Base-by-base conservation (phyloP, 2,888 invertebrate species). In the Sarcophaga rosellei region DNA sequence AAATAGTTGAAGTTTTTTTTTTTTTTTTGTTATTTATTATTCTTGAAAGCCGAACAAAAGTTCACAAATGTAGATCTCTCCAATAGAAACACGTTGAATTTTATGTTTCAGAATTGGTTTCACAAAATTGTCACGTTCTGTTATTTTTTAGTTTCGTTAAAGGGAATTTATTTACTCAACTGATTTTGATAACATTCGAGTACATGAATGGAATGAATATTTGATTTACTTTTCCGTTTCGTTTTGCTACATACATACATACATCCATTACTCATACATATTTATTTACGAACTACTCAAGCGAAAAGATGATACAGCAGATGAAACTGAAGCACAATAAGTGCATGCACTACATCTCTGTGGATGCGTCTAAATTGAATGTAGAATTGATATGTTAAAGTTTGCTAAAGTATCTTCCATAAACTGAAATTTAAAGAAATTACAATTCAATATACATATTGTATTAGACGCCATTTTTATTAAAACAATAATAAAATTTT, bases 181-280 rank as follows among this genome's bases (percentile, higher is more conserved):
- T 91, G 91, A 91, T 91, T 91, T 92, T 92, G 91, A 91, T 92
- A 91, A 91, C 91, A 91, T 91, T 91, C 90, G 89, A 90, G 91
- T 90, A 90, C 91, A 91, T 91, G 91, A 88, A 89, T 88, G 87
- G 91, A 90, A 85, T 82, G 68, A 68, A 62, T 76, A 85, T 35
- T 63, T 63, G 11, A 15, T 15, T 35, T 63, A 63, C 61, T 10
- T 61, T 23, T 63, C 4, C 12, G 21, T 66, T n/a, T 20, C 17
- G 6, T 44, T 11, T 11, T 66, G 44, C 45, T 53, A 53, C 57
- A 70, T 69, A 44, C 53, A 25, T 47, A 53, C 21, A 47, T 68
- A 68, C 20, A 45, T 45, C 35, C n/a, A 66, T 45, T 11, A 35
- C 44, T 17, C 17, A 25, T 68, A 68, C 25, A 25, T 68, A 68